Evolutionary conservation across 2,888 invertebrate genomes (phyloP), one percentile per base, ranked within the genome.

Genomic region (Gerosis bhagava): DNA sequence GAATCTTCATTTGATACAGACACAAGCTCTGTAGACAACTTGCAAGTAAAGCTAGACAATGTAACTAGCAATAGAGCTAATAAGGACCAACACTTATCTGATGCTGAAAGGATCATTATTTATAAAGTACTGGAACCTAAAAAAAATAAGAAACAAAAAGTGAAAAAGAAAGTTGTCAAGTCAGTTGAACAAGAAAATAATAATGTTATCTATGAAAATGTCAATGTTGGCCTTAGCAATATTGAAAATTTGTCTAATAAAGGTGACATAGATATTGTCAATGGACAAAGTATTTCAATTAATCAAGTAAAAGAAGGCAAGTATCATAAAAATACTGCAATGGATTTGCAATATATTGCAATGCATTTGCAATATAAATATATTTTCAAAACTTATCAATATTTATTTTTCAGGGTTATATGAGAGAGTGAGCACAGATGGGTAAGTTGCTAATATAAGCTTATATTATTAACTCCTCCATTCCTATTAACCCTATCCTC

Each of bases 41-140:
- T 77, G 11, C 56, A 55, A 32, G 43, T 67, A 4, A 53, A 60
- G 13, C 55, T 42, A 50, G 49, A 50, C 25, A 24, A 49, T 16
- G n/a, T 11, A 54, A 57, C 57, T 56, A 32, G 51, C 32, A 16
- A 36, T 46, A 49, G 59, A 51, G 12, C 46, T 52, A 22, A 34
- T 35, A 39, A 57, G 49, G 25, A 41, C 5, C 60, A 63, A n/a
- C 48, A 60, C 1, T 36, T 73, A 2, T 73, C 77, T 11, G 82
- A 84, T 53, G 72, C 81, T 0, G 84, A 86, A 36, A 77, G 74
- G 61, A 83, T 88, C 44, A 77, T 88, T 26, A 78, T 87, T 52
- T 87, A 84, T 57, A 84, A 88, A 59, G 76, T 88, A 32, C 56
- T 83, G 3, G 75, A 83, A 42, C 65, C 77, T 0, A 78, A 42